Base-by-base conservation (phyloP, 92 coral and sea anemone genomes). In the Umimayanthus kanabou region DNA sequence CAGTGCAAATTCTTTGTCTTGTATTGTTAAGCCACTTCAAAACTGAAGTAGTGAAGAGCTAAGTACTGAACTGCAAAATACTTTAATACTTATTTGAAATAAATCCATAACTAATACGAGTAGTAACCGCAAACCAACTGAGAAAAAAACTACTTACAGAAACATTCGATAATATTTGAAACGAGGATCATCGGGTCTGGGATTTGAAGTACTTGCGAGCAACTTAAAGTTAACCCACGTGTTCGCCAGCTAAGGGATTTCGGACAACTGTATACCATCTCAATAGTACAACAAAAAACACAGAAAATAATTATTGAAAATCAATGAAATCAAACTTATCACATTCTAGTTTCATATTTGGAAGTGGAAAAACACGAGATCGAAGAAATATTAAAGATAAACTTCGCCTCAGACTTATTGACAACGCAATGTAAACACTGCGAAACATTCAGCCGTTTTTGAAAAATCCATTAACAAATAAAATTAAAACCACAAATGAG, bases 151-250 rank as follows among this genome's bases (percentile, higher is more conserved):
- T 6, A 73, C 13, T 16, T 15, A 79, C 53, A 81, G 18, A 40
- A 81, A 22, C 49, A 61, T 81, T 80, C 55, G 73, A 33, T 58
- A 29, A 49, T 6, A 15, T 15, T 73, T 29, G 33, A 73, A 13
- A 29, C 77, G 77, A 26, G 77, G 8, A 20, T 61, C 4, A 61
- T 16, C 6, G 18, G 67, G n/a, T 61, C 6, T 20, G n/a, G 25
- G 1, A 20, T 61, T 50, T 50, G 53, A 47, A 53, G 58, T 15
- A 33, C 37, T 33, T 7, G 58, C 43, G 80, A 43, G 53, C 15
- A 39, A 47, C 80, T 76, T 58, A n/a, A n/a, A n/a, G n/a, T n/a
- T n/a, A 76, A 22, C 80, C 80, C 80, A 76, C 80, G 80, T 76
- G 80, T 42, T 76, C 47, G 43, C 33, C 50, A 76, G 23, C 55